Percentiles rank a stretch among this genome's conserved stretches.
These are phyloP conservation scores for Clunio marinus DNA, from an alignment of 2,888 invertebrate genomes.

Conservation along the genomic window DNA sequence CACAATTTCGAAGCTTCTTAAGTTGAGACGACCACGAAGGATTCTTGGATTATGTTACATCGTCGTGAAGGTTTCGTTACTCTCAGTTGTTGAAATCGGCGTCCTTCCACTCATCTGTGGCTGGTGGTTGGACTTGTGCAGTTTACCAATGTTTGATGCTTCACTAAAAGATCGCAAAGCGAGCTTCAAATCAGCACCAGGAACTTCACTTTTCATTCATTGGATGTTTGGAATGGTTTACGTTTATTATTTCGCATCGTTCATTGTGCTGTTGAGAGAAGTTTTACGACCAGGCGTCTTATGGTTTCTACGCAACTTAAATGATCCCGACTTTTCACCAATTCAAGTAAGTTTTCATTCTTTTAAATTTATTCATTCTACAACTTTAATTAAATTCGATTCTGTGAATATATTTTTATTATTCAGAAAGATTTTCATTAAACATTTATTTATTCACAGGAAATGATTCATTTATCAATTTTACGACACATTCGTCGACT, in stretches of 20 bases:
- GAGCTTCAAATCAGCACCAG: constrained; percentile 86
- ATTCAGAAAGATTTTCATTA: too few relatives aligned
- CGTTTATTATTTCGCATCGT: constrained; percentile 98
- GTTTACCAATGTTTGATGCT: constrained; percentile 86
- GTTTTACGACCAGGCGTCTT: constrained; percentile 93
- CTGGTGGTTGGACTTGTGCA: constrained; percentile 99
- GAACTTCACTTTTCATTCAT: constrained; percentile 96
- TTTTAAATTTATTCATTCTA: constrained; percentile 23
- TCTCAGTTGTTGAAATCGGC: constrained; percentile 96
- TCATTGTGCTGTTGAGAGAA: constrained; percentile 86
- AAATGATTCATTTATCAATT: constrained; percentile 97
- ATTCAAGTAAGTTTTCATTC: constrained; percentile 65
- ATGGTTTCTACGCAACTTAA: constrained; percentile 96
- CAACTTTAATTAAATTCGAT: too few relatives aligned
- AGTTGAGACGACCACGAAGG: constrained; percentile 73
- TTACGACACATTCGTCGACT: constrained; percentile 84
- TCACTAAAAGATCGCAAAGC: constrained; percentile 81
- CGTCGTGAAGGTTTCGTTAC: constrained; percentile 73
- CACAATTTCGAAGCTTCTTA: constrained; percentile 73
- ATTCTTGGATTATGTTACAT: constrained; percentile 90
- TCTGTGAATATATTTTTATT: constrained; percentile 20
- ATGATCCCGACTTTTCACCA: constrained; percentile 99
- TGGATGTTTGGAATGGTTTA: constrained; percentile 99
- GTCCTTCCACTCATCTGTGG: constrained; percentile 95
- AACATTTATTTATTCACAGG: constrained; percentile 58